Evolutionary conservation across 1,140 invertebrate species (phyloP).

Genomic region (Cyclina sinensis): DNA sequence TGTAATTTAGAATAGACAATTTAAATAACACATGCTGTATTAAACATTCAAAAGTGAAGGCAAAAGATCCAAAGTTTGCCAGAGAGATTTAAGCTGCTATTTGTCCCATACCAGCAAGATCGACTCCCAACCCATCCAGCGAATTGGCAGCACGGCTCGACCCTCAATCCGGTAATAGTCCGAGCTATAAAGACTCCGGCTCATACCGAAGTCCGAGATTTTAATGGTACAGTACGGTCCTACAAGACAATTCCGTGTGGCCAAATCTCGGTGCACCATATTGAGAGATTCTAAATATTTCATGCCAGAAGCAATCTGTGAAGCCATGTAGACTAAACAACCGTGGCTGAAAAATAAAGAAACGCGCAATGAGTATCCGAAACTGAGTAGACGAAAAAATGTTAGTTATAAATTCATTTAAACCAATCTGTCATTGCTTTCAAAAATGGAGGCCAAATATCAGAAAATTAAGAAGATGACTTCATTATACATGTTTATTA

Average conservation of each 20-base stretch:
- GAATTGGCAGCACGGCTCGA: conserved; percentile 92
- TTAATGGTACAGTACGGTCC: conserved; percentile 94
- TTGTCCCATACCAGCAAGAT: conserved; percentile 90
- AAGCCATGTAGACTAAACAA: conserved; percentile 92
- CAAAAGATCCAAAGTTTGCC: not conserved
- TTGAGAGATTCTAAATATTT: conserved; percentile 93
- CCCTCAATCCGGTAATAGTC: conserved; percentile 95
- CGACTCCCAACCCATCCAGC: conserved; percentile 97
- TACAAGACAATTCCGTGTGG: conserved; percentile 93
- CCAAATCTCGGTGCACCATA: conserved; percentile 92
- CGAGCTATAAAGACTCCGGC: conserved; percentile 93
- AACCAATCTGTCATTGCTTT: too few relatives aligned
- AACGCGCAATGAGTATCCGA: conserved; percentile 7
- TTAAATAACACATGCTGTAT: conserved; percentile 25
- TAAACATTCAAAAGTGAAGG: conserved; percentile 11
- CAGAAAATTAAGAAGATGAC: too few relatives aligned
- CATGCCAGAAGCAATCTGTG: conserved; percentile 95
- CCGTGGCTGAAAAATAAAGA: conserved; percentile 90
- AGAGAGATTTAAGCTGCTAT: not conserved
- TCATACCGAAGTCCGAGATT: conserved; percentile 96
- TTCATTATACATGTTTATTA: too few relatives aligned
- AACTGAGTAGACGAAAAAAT: not conserved
- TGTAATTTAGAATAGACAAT: not conserved
- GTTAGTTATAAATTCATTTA: too few relatives aligned
- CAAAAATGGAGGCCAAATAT: too few relatives aligned